A percentile compares a stretch with the other conserved stretches of the same genome.
phyloP scores from a whole-genome alignment of 2,113 vertebrate genomes.

The Gasterosteus nipponicus region DNA sequence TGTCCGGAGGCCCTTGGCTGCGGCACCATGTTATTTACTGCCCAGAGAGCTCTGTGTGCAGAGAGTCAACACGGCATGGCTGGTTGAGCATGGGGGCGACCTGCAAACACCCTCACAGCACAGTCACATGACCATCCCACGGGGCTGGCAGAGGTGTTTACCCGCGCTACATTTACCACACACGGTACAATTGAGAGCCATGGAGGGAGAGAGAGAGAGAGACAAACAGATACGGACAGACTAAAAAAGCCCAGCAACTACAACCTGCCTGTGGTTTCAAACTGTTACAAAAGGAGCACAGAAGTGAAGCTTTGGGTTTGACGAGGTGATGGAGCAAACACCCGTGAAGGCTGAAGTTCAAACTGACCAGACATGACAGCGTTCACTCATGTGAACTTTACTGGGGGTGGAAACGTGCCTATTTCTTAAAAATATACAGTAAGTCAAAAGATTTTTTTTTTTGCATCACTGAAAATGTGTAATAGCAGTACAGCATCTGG shows the following conservation, averaged over 20 bases:
- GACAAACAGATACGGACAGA: conserved; percentile 36
- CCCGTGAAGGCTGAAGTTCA: conserved; percentile 34
- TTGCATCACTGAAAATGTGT: conserved; percentile 23
- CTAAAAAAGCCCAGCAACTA: conserved; percentile 13
- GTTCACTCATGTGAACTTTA: conserved; percentile 59
- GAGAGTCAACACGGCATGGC: conserved; percentile 56
- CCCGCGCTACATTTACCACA: conserved; percentile 42
- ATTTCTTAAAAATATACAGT: no score
- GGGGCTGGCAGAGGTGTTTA: conserved; percentile 63
- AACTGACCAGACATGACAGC: conserved; percentile 51
- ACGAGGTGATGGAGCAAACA: conserved; percentile 31
- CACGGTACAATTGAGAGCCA: conserved; percentile 30
- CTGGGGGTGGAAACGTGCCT: conserved; percentile 48
- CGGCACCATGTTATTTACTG: conserved; percentile 69
- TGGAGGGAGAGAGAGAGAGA: not conserved
- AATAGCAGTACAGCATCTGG: no score
- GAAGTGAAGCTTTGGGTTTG: conserved; percentile 26
- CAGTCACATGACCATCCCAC: conserved; percentile 64
- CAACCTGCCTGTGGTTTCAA: conserved; percentile 30
- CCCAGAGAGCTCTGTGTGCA: conserved; percentile 62
- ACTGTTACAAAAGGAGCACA: conserved; percentile 1
- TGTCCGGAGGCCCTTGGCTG: conserved; percentile 44
- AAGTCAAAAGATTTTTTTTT: conserved; percentile 12
- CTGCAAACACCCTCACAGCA: conserved; percentile 30
- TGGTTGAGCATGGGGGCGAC: conserved; percentile 64